Base-by-base conservation (phyloP, 1,140 invertebrate genomes). In the Octopus sinensis region DNA sequence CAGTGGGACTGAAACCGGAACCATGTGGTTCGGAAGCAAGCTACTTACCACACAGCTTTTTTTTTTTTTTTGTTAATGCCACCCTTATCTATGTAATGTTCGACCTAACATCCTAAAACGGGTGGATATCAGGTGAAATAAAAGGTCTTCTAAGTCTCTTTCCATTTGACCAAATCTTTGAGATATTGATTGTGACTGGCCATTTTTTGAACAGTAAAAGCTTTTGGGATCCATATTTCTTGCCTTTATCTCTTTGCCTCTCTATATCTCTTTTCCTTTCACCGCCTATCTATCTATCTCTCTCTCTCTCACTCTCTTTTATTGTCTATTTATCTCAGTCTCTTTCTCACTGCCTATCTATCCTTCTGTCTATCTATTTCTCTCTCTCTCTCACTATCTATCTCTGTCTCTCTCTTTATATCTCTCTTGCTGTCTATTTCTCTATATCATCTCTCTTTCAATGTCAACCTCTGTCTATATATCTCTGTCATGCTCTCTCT, bases 281-380 rank as follows among this genome's bases (percentile, higher is more conserved):
- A 53, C 73, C 6, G 78, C 4, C 56, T 76, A 53, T 7, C 53
- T 6, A 3, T 12, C 76, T 53, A 4, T 53, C 4, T 80, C 4
- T 82, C 81, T 82, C 78, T 53, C 51, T 43, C 78, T 81, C 81
- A 68, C 23, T 62, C 77, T 56, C 54, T 80, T 54, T 68, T 53
- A 54, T 76, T 62, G 17, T 56, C 78, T 80, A 51, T 68, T 51
- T 80, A 51, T 80, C 79, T 68, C 53, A 5, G n/a, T 82, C 81
- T 68, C 56, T 68, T 54, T 82, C 54, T 80, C 78, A 52, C 53
- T 71, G 30, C 9, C 68, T 62, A 30, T 53, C 5, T 53, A 43
- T 80, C 79, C 56, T 13, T 73, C 77, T 62, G 62, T 79, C 80
- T 51, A 52, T 53, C 68, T 62, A 30, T 53, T 4, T 82, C 54